Percentiles rank a stretch among this genome's conserved stretches.
phyloP scores from a whole-genome alignment of 2,888 invertebrate species.

The Plagodis pulveraria region DNA sequence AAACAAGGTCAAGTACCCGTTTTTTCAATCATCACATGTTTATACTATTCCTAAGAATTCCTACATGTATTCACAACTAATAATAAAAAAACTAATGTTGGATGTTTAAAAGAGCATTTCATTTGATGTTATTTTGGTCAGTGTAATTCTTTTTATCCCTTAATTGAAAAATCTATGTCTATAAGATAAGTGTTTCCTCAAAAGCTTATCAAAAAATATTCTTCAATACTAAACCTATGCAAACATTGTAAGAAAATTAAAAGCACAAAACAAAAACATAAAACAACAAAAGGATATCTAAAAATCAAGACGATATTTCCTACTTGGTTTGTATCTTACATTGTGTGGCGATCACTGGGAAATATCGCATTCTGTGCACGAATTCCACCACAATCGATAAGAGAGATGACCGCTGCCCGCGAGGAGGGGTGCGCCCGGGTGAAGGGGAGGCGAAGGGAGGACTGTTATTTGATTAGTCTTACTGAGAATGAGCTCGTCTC shows the following conservation, averaged over 20 bases:
- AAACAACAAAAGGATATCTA: slow-evolving; percentile 34
- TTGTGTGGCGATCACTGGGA: slow-evolving; percentile 73
- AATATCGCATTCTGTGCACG: slow-evolving; percentile 84
- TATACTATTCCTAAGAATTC: too few species aligned
- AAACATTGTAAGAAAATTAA: slow-evolving; percentile 7
- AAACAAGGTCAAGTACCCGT: too few species aligned
- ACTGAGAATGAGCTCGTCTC: slow-evolving; percentile 84
- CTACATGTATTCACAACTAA: too few species aligned
- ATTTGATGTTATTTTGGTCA: too few species aligned
- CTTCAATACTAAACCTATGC: background rate
- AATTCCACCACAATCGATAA: slow-evolving; percentile 85
- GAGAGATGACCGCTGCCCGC: slow-evolving; percentile 84
- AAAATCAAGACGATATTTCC: slow-evolving; percentile 46
- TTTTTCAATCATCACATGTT: too few species aligned
- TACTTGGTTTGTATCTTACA: slow-evolving; percentile 60
- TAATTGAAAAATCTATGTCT: too few species aligned
- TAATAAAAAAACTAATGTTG: too few species aligned
- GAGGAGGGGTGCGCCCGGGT: slow-evolving; percentile 56
- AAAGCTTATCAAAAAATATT: too few species aligned
- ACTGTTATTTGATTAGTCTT: slow-evolving; percentile 86
- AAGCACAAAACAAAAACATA: background rate
- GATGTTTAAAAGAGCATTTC: too few species aligned
- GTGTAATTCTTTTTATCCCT: too few species aligned
- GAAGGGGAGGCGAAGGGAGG: slow-evolving; percentile 67
- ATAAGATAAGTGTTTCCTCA: too few species aligned